phyloP scores from a whole-genome alignment of 2,797 vertebrate species.

The Podargus strigoides region DNA sequence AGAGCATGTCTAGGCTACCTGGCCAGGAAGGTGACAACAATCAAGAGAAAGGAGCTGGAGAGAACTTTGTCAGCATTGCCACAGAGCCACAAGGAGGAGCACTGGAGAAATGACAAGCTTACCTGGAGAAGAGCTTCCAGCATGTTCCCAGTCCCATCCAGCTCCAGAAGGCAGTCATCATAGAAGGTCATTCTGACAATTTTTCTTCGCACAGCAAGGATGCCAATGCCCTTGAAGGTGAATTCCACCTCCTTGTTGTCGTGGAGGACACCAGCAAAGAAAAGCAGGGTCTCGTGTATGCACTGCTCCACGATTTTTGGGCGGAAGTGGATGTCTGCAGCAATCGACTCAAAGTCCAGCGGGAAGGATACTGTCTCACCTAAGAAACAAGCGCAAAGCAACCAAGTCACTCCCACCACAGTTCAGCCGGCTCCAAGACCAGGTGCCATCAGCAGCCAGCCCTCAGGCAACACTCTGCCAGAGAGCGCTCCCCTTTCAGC shows the following conservation, averaged over 20 bases:
- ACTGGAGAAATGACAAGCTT: neutral
- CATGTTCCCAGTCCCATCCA: neutral
- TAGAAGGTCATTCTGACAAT: neutral
- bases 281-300: neutral
- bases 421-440: neutral
- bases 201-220: neutral
- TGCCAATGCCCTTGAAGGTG: neutral
- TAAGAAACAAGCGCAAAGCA: neutral
- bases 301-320: neutral
- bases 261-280: neutral
- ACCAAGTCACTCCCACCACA: neutral
- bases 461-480: neutral
- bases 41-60: neutral
- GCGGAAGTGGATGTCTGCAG: neutral
- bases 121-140: neutral
- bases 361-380: accelerated
- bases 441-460: too few relatives aligned
- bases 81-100: neutral
- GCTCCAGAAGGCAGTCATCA: neutral
- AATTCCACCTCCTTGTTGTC: neutral
- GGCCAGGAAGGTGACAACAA: neutral
- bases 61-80: neutral
- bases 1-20: neutral
- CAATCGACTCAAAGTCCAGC: neutral
- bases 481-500: neutral